Evolutionary conservation across 2,888 invertebrate species (phyloP).

Genomic region (Apotomis capreana): DNA sequence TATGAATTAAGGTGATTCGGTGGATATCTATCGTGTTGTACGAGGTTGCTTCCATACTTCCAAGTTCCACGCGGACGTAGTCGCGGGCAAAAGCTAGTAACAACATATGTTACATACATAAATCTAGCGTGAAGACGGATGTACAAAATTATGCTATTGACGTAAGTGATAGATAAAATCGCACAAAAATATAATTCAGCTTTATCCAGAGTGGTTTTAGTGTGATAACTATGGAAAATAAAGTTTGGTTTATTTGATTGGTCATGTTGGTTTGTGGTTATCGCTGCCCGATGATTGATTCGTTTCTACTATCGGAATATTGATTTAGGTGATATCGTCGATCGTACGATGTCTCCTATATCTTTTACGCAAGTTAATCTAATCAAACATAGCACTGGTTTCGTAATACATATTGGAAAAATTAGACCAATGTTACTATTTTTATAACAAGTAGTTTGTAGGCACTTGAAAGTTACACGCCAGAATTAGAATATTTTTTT

Average conservation of each 20-base stretch:
- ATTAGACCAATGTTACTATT: neutral
- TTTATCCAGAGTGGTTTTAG: no score
- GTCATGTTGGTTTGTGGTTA: slow-evolving; percentile 10
- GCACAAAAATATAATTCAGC: no score
- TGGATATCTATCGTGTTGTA: no score
- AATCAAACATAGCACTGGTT: slow-evolving; percentile 15
- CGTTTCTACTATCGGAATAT: slow-evolving; percentile 20
- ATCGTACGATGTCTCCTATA: slow-evolving; percentile 30
- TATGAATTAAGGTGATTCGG: no score
- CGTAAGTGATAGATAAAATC: no score
- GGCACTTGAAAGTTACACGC: no score
- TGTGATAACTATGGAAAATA: slow-evolving; percentile 21
- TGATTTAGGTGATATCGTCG: slow-evolving; percentile 12
- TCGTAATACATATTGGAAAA: slow-evolving; percentile 1
- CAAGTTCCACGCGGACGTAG: no score
- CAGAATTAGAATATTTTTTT: neutral
- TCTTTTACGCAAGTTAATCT: slow-evolving; percentile 2
- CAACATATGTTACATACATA: no score
- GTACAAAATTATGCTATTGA: no score
- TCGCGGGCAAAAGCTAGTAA: no score
- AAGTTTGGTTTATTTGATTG: neutral
- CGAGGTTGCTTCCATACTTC: no score
- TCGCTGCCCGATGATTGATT: slow-evolving; percentile 29
- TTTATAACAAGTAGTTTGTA: neutral
- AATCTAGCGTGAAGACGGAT: no score